Evolutionary conservation across 2,888 invertebrate genomes (phyloP).

Genomic region (Volucella inanis): DNA sequence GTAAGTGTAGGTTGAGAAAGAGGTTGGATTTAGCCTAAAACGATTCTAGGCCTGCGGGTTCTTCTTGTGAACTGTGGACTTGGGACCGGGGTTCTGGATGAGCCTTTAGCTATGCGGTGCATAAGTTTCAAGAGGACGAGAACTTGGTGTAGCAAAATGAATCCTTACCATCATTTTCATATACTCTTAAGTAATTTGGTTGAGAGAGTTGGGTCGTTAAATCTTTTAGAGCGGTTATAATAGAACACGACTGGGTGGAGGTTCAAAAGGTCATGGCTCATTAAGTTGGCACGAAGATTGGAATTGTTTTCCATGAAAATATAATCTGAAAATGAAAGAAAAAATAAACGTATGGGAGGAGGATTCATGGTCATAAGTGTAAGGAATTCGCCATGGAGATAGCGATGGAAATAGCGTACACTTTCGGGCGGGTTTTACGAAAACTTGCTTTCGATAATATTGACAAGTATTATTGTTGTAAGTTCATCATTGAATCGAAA

Average conservation of each 20-base stretch:
- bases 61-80: constrained; percentile 62
- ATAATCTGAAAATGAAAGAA: neutral
- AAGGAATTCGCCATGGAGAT: too few species aligned
- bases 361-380: too few species aligned
- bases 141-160: constrained; percentile 39
- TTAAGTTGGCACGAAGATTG: constrained; percentile 19
- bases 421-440: too few species aligned
- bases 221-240: constrained; percentile 45
- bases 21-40: constrained; percentile 66
- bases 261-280: constrained; percentile 56
- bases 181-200: constrained; percentile 63
- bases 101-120: constrained; percentile 60
- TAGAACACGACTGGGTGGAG: constrained; percentile 23
- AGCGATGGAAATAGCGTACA: too few species aligned
- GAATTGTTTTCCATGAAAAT: constrained; percentile 25
- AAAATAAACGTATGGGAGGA: too few species aligned
- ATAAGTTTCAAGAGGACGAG: constrained; percentile 55
- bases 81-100: constrained; percentile 54
- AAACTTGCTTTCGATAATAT: too few species aligned
- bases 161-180: constrained; percentile 9
- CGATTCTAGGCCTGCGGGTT: constrained; percentile 59
- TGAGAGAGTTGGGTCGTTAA: constrained; percentile 40
- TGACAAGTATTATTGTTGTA: too few species aligned
- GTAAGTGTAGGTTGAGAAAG: constrained; percentile 43
- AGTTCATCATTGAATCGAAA: too few species aligned